These are phyloP conservation scores for Mormyrus hasselquistii DNA, from an alignment of 2,797 vertebrate species.

Conservation along the genomic window DNA sequence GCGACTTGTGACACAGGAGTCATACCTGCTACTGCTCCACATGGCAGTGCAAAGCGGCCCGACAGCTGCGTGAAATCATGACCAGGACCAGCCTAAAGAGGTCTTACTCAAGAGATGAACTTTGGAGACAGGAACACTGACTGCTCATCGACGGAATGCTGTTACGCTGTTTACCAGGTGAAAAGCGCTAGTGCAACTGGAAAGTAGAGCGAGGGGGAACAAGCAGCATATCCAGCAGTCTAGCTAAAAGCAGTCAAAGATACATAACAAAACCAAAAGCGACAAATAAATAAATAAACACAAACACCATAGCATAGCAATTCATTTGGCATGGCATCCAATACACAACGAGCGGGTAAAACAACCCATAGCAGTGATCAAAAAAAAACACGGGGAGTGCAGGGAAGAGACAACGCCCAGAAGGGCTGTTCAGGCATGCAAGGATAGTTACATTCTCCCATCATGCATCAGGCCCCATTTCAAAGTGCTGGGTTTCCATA, in stretches of 20 bases:
- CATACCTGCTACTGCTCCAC: conserved; percentile 52
- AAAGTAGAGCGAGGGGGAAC: conserved; percentile 49
- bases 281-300: conserved; percentile 24
- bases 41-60: conserved; percentile 44
- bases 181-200: conserved; percentile 67
- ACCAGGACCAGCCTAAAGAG: conserved; percentile 44
- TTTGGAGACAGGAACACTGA: conserved; percentile 68
- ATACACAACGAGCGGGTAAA: conserved; percentile 38
- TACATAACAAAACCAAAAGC: conserved; percentile 41
- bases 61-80: conserved; percentile 49
- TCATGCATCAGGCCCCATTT: conserved; percentile 86
- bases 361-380: conserved; percentile 39
- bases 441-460: conserved; percentile 91
- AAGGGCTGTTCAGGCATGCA: conserved; percentile 76
- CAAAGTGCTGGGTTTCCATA: conserved; percentile 84
- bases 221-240: conserved; percentile 34
- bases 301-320: conserved; percentile 42
- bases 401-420: conserved; percentile 50
- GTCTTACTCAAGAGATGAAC: conserved; percentile 42
- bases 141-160: conserved; percentile 39
- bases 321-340: conserved; percentile 39
- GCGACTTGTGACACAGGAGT: background rate
- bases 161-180: conserved; percentile 52
- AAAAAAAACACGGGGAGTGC: conserved; percentile 50
- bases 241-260: conserved; percentile 38